Base-by-base conservation (phyloP, 2,113 vertebrate species). In the Capreolus pygargus region DNA sequence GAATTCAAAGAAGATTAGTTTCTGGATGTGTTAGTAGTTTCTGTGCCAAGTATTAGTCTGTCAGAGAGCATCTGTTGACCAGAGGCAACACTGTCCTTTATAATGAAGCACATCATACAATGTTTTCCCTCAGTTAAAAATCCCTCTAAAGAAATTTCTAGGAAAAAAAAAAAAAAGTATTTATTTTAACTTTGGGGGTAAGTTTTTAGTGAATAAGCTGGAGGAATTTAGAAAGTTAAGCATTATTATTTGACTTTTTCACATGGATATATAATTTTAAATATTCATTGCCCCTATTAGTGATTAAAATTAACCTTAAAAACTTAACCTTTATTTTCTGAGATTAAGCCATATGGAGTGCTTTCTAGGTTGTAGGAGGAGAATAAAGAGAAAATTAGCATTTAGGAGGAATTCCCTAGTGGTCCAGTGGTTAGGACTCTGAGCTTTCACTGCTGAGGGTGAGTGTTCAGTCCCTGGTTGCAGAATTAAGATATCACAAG, bases 21-120 rank as follows among this genome's bases (percentile, higher is more conserved):
- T 82, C 16, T 97, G 97, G 98, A 97, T 97, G 92, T 95, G 95
- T 95, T 97, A 82, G 94, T 83, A 52, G 91, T 98, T 98, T 98
- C 91, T 93, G 23, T 74, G 96, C 93, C 97, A 91, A 90, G 85
- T 97, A 45, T 96, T 50, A 43, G 90, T 95, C 96, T 92, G 95
- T 55, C 95, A 93, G 55, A 92, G 96, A 96, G 83, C 94, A 89
- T 95, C 93, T 83, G 43, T 12, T 92, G 86, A 94, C 0, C 81
- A 74, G 79, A 55, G 89, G 94, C 83, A 87, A 14, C 50, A 19
- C 93, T 95, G 90, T 90, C 96, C 82, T 91, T 1, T 11, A 81
- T 50, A 33, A 92, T 95, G 55, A 70, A 92, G 47, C 89, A 79
- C 28, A 84, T 78, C 52, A 27, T 76, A 76, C 61, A 86, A 96